Conservation (phyloP, 2,888 invertebrate species). For the Nemoura dubitans region DNA sequence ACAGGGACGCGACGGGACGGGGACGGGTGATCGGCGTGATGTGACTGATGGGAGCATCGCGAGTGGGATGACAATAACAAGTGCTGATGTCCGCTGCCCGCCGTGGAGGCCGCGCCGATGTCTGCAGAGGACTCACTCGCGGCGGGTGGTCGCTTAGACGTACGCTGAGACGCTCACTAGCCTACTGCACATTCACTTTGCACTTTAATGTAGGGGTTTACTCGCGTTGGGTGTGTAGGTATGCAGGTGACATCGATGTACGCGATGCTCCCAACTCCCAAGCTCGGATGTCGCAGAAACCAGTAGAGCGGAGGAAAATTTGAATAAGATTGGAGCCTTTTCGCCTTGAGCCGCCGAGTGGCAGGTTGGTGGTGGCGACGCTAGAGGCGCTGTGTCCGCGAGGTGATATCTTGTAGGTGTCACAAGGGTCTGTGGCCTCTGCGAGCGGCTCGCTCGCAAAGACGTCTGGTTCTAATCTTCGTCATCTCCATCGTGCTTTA, state of each 20-base stretch:
- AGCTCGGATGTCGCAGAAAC: neutral
- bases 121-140: neutral
- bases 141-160: neutral
- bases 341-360: neutral
- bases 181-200: neutral
- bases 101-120: neutral
- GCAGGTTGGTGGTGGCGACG: neutral
- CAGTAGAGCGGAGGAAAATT: neutral
- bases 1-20: neutral
- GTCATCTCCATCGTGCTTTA: neutral
- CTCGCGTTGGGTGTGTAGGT: neutral
- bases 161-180: neutral
- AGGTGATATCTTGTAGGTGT: neutral
- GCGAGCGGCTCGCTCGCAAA: neutral
- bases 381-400: neutral
- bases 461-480: neutral
- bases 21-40: no score
- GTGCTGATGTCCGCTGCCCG: neutral
- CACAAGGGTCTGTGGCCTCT: neutral
- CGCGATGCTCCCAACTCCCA: neutral
- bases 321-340: neutral
- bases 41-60: slow-evolving; percentile 19
- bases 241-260: neutral
- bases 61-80: slow-evolving; percentile 36
- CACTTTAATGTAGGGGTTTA: neutral